Evolutionary conservation across 2,113 vertebrate species (phyloP).

Genomic region (Percina caprodes): DNA sequence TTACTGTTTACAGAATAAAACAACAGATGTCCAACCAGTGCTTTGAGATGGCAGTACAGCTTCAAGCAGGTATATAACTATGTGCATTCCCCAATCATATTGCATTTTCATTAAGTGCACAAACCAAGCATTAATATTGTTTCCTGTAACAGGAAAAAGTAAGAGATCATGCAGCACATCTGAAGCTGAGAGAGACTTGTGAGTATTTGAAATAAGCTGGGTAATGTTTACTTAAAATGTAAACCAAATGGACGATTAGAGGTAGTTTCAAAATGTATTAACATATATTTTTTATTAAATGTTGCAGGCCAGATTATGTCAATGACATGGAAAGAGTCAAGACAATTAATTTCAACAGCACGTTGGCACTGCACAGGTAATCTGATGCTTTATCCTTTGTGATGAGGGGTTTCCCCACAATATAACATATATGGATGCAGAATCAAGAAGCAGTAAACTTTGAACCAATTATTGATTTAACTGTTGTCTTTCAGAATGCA

Average conservation of each 20-base stretch:
- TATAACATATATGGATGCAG: not conserved
- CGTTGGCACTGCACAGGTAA: conserved; percentile 82
- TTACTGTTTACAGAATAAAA: conserved; percentile 76
- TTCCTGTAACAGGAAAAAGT: conserved; percentile 62
- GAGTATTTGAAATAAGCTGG: conserved; percentile 49
- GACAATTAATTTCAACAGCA: conserved; percentile 78
- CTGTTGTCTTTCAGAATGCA: conserved; percentile 81
- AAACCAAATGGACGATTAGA: not conserved
- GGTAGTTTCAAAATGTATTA: not conserved
- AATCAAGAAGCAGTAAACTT: not conserved
- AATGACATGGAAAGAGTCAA: conserved; percentile 77
- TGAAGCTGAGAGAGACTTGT: conserved; percentile 78
- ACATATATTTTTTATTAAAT: not conserved
- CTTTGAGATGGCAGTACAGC: conserved; percentile 83
- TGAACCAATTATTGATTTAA: not conserved
- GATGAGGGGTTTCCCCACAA: not conserved
- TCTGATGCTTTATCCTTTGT: not conserved
- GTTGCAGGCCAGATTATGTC: conserved; percentile 76
- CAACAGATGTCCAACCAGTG: conserved; percentile 84
- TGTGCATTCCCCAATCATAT: not conserved
- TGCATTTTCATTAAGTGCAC: not conserved
- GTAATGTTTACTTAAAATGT: not conserved
- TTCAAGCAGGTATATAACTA: conserved; percentile 72
- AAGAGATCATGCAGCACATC: conserved; percentile 67
- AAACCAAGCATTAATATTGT: conserved; percentile 16